phyloP scores from a whole-genome alignment of 2,113 vertebrate genomes.

The Monopterus albus region DNA sequence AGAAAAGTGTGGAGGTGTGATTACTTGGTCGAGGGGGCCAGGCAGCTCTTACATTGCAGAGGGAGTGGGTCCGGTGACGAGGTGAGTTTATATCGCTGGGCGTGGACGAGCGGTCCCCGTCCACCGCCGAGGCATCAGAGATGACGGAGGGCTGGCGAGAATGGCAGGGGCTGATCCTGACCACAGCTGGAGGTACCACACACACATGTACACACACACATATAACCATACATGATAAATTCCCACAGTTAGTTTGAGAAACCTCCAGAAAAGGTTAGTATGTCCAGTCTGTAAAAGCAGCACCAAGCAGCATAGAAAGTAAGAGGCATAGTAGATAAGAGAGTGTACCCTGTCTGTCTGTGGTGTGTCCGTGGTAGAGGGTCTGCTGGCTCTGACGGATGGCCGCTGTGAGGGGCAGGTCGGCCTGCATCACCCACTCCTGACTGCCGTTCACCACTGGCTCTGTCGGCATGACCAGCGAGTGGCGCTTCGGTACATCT shows the following conservation, averaged over 20 bases:
- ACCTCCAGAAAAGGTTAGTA: constrained; percentile 63
- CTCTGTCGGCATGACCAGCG: constrained; percentile 92
- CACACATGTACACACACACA: constrained; percentile 22
- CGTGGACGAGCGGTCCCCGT: constrained; percentile 94
- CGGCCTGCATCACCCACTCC: constrained; percentile 98
- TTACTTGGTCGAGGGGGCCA: constrained; percentile 64
- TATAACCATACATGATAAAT: constrained; percentile 41
- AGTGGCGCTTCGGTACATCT: constrained; percentile 96
- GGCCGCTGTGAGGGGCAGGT: constrained; percentile 96
- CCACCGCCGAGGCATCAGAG: constrained; percentile 92
- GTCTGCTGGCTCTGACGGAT: constrained; percentile 99
- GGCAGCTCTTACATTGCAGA: constrained; percentile 96
- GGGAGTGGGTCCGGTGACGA: constrained; percentile 96
- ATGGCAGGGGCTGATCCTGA: constrained; percentile 91
- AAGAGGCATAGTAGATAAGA: neutral
- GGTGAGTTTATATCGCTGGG: constrained; percentile 99
- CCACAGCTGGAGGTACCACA: constrained; percentile 66
- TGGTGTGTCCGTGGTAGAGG: constrained; percentile 91
- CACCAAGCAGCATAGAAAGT: constrained; percentile 33
- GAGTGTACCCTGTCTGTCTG: constrained; percentile 91
- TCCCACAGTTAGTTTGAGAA: constrained; percentile 65
- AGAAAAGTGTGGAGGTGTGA: constrained; percentile 46
- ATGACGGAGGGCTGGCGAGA: constrained; percentile 96
- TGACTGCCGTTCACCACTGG: constrained; percentile 97
- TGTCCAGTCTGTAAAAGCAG: constrained; percentile 37